phyloP scores from a whole-genome alignment of 2,888 invertebrate species.

The Trachelus troglodyta region DNA sequence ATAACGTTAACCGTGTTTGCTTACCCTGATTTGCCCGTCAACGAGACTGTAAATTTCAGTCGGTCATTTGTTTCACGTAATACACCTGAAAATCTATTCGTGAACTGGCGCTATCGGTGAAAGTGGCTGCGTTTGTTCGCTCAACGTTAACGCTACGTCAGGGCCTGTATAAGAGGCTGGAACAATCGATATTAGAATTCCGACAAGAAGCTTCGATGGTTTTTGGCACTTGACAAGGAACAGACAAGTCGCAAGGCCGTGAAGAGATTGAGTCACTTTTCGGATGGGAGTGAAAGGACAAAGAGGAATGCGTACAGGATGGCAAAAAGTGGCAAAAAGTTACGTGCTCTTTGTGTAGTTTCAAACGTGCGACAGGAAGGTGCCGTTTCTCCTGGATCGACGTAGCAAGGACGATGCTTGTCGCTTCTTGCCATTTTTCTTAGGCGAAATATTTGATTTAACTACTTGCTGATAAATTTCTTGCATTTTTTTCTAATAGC shows the following conservation, averaged over 20 bases:
- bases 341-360: too few species aligned
- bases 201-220: neutral
- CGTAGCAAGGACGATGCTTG: neutral
- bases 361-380: neutral
- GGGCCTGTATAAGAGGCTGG: neutral
- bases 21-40: neutral
- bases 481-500: neutral
- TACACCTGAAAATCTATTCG: constrained; percentile 15
- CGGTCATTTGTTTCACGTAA: constrained; percentile 13
- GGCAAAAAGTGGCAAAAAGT: too few species aligned
- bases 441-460: neutral
- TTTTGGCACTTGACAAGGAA: neutral
- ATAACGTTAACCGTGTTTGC: neutral
- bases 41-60: neutral
- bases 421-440: neutral
- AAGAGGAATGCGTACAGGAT: neutral
- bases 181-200: neutral
- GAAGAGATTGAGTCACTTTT: neutral
- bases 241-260: neutral
- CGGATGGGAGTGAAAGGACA: neutral
- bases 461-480: neutral
- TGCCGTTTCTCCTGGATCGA: neutral
- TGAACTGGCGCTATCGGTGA: constrained; percentile 3
- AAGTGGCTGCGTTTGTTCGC: constrained; percentile 15
- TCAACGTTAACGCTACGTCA: constrained; percentile 10